Conservation (phyloP, 2,113 vertebrate species). For the Leptobrachium leishanense region DNA sequence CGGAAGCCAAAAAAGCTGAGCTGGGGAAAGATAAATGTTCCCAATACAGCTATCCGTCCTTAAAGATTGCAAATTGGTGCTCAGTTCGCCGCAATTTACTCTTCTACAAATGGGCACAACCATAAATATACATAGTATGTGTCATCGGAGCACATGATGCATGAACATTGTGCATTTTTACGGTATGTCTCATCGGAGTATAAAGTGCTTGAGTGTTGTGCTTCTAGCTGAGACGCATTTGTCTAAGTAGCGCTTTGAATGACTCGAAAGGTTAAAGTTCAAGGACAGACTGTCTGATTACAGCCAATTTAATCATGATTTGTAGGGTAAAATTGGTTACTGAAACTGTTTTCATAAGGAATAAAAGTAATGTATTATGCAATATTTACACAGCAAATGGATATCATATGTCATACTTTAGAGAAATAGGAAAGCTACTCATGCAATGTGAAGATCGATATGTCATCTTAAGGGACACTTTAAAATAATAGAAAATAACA, state of each 20-base stretch:
- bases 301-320: conserved; percentile 9
- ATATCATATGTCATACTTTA: conserved; percentile 23
- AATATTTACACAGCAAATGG: conserved; percentile 17
- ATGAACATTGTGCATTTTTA: too few relatives aligned
- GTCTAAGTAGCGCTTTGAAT: not conserved
- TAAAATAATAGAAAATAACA: conserved; percentile 19
- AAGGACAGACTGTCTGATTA: conserved; percentile 11
- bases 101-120: too few relatives aligned
- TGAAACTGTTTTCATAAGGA: conserved; percentile 12
- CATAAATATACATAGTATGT: too few relatives aligned
- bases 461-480: conserved; percentile 17
- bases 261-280: not conserved
- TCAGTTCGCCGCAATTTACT: too few relatives aligned
- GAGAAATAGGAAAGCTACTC: conserved; percentile 9
- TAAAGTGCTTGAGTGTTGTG: too few relatives aligned
- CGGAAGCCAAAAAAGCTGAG: too few relatives aligned
- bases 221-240: too few relatives aligned
- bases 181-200: too few relatives aligned
- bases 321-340: conserved; percentile 9
- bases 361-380: conserved; percentile 10
- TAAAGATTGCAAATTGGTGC: too few relatives aligned
- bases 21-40: too few relatives aligned
- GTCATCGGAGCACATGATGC: too few relatives aligned
- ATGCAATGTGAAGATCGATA: conserved; percentile 19
- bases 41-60: too few relatives aligned